Evolutionary conservation across 2,113 vertebrate species (phyloP).

Genomic region (Pardalotus punctatus): DNA sequence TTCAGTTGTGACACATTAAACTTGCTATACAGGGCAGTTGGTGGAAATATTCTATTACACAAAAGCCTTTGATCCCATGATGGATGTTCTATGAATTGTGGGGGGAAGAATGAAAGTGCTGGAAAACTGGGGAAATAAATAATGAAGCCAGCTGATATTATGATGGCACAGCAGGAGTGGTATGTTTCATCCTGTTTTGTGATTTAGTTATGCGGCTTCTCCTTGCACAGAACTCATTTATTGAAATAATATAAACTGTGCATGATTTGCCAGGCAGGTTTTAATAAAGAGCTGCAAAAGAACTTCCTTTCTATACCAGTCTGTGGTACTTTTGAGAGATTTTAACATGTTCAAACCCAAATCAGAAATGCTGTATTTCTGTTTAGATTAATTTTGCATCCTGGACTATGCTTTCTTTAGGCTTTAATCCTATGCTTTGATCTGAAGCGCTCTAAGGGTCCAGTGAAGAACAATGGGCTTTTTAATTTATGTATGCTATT

Average conservation of each 20-base stretch:
- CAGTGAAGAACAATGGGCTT: background rate
- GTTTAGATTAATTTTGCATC: background rate
- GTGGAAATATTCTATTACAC: background rate
- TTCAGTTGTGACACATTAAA: background rate
- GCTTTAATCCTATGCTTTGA: slow-evolving; percentile 15
- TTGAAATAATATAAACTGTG: background rate
- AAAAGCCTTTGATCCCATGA: slow-evolving; percentile 12
- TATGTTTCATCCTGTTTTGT: background rate
- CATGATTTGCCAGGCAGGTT: background rate
- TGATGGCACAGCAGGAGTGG: background rate
- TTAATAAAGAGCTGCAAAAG: background rate
- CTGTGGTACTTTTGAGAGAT: background rate
- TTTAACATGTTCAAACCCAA: background rate
- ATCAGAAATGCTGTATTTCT: background rate
- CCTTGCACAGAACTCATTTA: background rate
- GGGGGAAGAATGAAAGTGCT: background rate
- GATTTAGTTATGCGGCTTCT: background rate
- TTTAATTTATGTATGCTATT: background rate
- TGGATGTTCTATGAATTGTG: background rate
- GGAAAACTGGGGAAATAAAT: background rate
- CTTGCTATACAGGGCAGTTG: background rate
- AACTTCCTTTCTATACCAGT: background rate
- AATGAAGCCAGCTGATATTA: background rate
- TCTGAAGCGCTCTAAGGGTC: background rate
- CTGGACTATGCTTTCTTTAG: background rate